Base-by-base conservation (phyloP, 2,888 invertebrate genomes). In the Aphodius granarius region DNA sequence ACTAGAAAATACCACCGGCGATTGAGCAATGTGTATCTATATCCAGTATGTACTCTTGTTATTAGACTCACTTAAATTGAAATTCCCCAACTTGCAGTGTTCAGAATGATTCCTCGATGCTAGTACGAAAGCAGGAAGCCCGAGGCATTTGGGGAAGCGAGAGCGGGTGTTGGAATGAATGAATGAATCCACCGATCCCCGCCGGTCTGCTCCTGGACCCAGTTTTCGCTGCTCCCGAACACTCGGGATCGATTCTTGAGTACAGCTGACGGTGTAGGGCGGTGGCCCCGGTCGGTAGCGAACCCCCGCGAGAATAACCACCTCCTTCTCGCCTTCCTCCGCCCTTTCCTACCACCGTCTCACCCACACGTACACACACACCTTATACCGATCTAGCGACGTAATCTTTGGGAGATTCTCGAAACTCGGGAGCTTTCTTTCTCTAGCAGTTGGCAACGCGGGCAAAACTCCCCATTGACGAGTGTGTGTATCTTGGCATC, bases 251-350 rank as follows among this genome's bases (percentile, higher is more conserved):
- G 84, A 84, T 84, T 83, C 83, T 79, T 81, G 83, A 82, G 84
- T 85, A 85, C 86, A 86, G 85, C 86, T 86, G 86, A 85, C 85
- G 82, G 82, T 74, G 65, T 84, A 84, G 86, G 86, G 86, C 85
- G 85, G 85, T 83, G 84, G 84, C 85, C 85, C 83, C 83, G 81
- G 81, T 43, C 43, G 43, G 43, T 13, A 43, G 2, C 43, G 43
- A 1, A 43, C 43, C 43, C 43, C 43, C 43, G 43, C 43, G 13
- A 43, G 43, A 13, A 43, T 43, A 6, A 43, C 2, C 43, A 43
- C 43, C 43, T 43, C 43, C 43, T 43, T 1, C 43, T 43, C 43
- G 43, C 2, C 43, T 43, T 43, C 43, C 43, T 43, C 13, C 43
- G 9, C 1, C 43, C 9, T 3, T 43, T 43, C 43, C 43, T 43